These are phyloP conservation scores for Remorina albescens DNA, from an alignment of 2,797 vertebrate genomes.

Conservation along the genomic window DNA sequence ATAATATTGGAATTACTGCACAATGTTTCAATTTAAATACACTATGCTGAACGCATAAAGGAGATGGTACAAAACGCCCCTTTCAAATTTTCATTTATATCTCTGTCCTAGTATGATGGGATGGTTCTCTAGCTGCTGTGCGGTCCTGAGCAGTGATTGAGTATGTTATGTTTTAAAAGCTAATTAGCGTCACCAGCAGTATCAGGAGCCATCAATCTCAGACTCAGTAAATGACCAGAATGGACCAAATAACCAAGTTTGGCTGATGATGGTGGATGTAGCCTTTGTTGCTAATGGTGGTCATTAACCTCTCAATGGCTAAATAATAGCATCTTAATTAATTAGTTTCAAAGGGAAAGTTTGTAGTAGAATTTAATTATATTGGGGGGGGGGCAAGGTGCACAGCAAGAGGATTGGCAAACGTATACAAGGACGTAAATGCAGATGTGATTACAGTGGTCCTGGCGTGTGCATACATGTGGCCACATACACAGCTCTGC, in stretches of 20 bases:
- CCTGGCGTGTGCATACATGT: slow-evolving; percentile 15
- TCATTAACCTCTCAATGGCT: slow-evolving; percentile 92
- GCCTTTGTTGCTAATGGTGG: slow-evolving; percentile 92
- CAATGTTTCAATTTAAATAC: not conserved
- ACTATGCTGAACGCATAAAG: not conserved
- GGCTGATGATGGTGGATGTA: slow-evolving; percentile 95
- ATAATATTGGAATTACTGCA: not conserved
- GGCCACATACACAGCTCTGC: not conserved
- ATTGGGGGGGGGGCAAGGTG: slow-evolving; percentile 82
- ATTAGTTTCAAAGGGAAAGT: slow-evolving; percentile 87
- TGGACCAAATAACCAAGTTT: slow-evolving; percentile 99
- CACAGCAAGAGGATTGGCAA: slow-evolving; percentile 57
- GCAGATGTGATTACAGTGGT: slow-evolving; percentile 54
- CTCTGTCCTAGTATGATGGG: slow-evolving; percentile 67
- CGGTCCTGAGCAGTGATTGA: slow-evolving; percentile 93
- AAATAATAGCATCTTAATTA: slow-evolving; percentile 91
- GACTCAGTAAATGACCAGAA: slow-evolving; percentile 97
- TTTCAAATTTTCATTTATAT: slow-evolving; percentile 31
- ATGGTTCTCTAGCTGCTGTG: slow-evolving; percentile 87
- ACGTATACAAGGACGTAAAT: slow-evolving; percentile 54
- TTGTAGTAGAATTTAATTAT: slow-evolving; percentile 86
- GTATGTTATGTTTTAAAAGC: slow-evolving; percentile 99
- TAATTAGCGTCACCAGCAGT: slow-evolving; percentile 94
- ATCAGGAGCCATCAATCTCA: slow-evolving; percentile 95
- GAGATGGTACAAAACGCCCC: slow-evolving; percentile 3